Evolutionary conservation across 2,888 invertebrate species (phyloP), one percentile per base, ranked within the genome.

Genomic region (Clivina fossor): DNA sequence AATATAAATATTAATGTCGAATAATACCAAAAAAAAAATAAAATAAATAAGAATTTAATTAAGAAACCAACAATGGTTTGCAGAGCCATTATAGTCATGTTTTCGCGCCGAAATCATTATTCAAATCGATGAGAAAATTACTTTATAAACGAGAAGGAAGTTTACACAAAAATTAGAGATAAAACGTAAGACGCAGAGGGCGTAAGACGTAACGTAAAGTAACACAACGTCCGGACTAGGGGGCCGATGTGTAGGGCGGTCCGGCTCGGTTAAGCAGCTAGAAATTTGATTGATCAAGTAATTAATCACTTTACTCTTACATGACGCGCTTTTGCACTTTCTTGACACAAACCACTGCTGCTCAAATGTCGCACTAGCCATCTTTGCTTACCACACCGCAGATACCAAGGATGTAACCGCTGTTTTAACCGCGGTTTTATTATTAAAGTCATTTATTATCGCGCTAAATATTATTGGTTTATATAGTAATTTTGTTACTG

Each of bases 211-310:
- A 59, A 67, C 66, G 71, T 72, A 72, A 72, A 72, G 68, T 72
- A 72, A 72, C 72, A 72, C n/a, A n/a, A n/a, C n/a, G n/a, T n/a
- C n/a, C n/a, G n/a, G n/a, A 73, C 68, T 69, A 63, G 68, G 20
- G 20, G 68, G 65, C 70, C 71, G 71, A 68, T 50, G 55, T 47
- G 54, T 58, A 56, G 49, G 48, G 11, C 55, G 41, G 47, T 30
- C 20, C 18, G 37, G 8, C 53, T 49, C 48, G 47, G 47, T 33
- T 47, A 33, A 47, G 22, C 47, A 35, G 24, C 20, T 28, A 44
- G 61, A 61, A n/a, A 62, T 63, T 64, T 63, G 62, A 65, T 65
- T 63, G 64, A 63, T 62, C 61, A 62, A 63, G 64, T 62, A 64
- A 65, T 65, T 65, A 65, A 65, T 65, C 65, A 64, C 63, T 63